These are phyloP conservation scores for Nymphalis c-album DNA, from an alignment of 2,888 invertebrate species.

Conservation along the genomic window DNA sequence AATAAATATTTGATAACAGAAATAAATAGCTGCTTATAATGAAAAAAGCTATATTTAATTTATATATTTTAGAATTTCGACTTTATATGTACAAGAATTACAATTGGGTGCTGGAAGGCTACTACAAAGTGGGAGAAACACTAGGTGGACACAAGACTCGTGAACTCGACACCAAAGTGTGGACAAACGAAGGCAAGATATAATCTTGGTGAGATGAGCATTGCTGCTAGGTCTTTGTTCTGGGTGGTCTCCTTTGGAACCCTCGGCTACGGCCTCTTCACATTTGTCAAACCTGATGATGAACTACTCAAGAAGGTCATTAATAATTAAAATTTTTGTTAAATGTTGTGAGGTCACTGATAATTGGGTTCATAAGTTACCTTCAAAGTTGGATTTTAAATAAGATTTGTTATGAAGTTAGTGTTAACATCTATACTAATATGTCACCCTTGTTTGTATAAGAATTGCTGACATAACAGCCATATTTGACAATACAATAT, in stretches of 20 bases:
- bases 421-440: too few relatives aligned
- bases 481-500: too few relatives aligned
- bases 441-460: too few relatives aligned
- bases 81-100: constrained; percentile 84
- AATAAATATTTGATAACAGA: neutral
- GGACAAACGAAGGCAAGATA: constrained; percentile 79
- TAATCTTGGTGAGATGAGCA: constrained; percentile 73
- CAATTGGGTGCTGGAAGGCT: constrained; percentile 84
- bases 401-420: too few relatives aligned
- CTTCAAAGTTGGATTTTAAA: too few relatives aligned
- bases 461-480: too few relatives aligned
- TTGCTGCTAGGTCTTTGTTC: constrained; percentile 76
- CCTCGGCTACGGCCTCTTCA: constrained; percentile 82
- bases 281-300: constrained; percentile 80
- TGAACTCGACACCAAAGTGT: constrained; percentile 79
- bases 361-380: constrained; percentile 25
- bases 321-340: constrained; percentile 51
- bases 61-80: constrained; percentile 84
- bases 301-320: constrained; percentile 78
- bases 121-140: constrained; percentile 86
- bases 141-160: constrained; percentile 78
- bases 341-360: constrained; percentile 45
- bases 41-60: neutral
- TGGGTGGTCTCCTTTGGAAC: constrained; percentile 83
- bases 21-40: neutral